A percentile compares a stretch with the other conserved stretches of the same genome.
These are phyloP conservation scores for Xiphydria camelus DNA, from an alignment of 2,888 invertebrate genomes.

Conservation along the genomic window DNA sequence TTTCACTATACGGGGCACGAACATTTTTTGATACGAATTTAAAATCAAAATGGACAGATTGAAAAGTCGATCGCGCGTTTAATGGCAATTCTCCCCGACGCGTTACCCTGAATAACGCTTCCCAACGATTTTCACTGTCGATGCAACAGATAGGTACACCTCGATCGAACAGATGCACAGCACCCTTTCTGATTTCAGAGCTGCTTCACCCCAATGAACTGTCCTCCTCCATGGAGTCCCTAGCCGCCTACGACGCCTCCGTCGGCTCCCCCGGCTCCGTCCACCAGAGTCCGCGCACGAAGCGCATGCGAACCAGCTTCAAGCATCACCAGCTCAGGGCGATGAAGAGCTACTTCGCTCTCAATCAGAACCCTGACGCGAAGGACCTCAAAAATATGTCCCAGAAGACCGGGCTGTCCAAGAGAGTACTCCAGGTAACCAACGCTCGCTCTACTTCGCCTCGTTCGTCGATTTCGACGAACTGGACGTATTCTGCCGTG, in stretches of 20 bases:
- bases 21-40: no score
- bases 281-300: constrained; percentile 73
- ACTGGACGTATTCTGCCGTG: no score
- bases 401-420: constrained; percentile 97
- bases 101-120: not conserved
- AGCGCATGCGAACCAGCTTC: constrained; percentile 98
- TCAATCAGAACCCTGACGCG: constrained; percentile 99
- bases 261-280: constrained; percentile 73
- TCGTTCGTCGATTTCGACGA: no score
- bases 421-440: constrained; percentile 93
- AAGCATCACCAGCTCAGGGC: constrained; percentile 98
- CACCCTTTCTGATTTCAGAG: constrained; percentile 61
- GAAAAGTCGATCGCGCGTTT: no score
- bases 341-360: constrained; percentile 98
- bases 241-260: constrained; percentile 73
- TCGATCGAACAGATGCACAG: constrained; percentile 11
- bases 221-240: constrained; percentile 77
- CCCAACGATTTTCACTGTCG: no score
- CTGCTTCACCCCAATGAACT: constrained; percentile 74
- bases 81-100: no score
- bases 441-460: constrained; percentile 1
- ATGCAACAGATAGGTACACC: no score
- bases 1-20: no score
- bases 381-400: constrained; percentile 98
- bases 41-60: no score